Percentiles rank a stretch among this genome's conserved stretches.
phyloP scores from a whole-genome alignment of 64 coral and sea anemone species.

The Stichodactyla mertensii region DNA sequence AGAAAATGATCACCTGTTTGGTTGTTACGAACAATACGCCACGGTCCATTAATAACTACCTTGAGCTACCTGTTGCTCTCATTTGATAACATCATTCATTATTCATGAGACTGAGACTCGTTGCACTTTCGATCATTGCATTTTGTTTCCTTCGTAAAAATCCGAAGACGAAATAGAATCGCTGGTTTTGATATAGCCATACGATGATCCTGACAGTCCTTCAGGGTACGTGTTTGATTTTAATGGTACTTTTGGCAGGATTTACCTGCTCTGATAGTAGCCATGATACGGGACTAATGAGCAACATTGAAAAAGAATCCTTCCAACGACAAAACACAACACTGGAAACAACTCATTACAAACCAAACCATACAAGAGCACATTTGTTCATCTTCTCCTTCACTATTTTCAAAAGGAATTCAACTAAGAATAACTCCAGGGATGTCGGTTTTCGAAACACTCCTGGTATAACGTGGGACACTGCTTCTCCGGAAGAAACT shows the following conservation, averaged over 20 bases:
- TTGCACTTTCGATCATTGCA: not conserved
- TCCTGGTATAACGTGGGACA: not conserved
- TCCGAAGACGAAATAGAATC: not conserved
- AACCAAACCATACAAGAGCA: slow-evolving; percentile 3
- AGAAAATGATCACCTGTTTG: not conserved
- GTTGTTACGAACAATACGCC: not conserved
- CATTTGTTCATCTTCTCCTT: slow-evolving; percentile 22
- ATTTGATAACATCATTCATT: not conserved
- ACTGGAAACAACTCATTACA: not conserved
- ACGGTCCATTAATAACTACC: not conserved
- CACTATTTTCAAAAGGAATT: not conserved
- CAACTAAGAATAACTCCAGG: not conserved
- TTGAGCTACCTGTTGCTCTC: not conserved
- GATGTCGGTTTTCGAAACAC: not conserved
- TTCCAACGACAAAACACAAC: not conserved
- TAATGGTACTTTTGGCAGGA: not conserved
- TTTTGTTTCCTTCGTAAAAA: not conserved
- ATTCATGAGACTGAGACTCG: not conserved
- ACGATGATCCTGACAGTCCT: not conserved
- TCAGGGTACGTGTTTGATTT: not conserved
- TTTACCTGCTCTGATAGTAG: not conserved
- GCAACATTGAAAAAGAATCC: not conserved
- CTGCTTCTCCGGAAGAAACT: not conserved
- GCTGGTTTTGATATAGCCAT: not conserved
- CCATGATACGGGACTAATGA: slow-evolving; percentile 2